Evolutionary conservation across 2,888 invertebrate genomes (phyloP).

Genomic region (Allacma fusca): DNA sequence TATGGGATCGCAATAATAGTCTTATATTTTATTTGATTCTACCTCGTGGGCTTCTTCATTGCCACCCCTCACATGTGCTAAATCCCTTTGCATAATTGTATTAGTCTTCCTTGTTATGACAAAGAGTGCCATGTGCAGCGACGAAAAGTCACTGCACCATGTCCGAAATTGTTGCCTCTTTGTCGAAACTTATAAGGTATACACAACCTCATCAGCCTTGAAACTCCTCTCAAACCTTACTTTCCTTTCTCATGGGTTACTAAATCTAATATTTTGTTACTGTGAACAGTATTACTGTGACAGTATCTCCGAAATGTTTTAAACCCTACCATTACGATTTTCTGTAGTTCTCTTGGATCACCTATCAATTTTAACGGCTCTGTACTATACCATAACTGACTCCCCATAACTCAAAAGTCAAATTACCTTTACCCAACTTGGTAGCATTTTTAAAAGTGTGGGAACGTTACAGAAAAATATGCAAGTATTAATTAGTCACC

Average conservation of each 20-base stretch:
- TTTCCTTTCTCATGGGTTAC: background rate
- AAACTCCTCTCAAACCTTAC: background rate
- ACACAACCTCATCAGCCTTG: background rate
- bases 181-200: background rate
- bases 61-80: background rate
- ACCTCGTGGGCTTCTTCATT: no score
- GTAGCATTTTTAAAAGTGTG: no score
- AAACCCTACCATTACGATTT: no score
- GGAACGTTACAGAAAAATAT: no score
- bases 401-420: no score
- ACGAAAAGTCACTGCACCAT: background rate
- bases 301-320: background rate
- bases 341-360: no score
- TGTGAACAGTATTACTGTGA: background rate
- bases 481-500: no score
- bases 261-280: background rate
- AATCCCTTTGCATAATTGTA: background rate
- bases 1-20: no score
- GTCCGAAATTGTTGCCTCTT: background rate
- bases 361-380: no score
- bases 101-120: background rate
- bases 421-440: no score
- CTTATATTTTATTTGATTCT: no score
- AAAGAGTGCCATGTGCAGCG: constrained; percentile 10
- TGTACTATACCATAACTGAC: no score